These are phyloP conservation scores for Tetramorium simillimum DNA, from an alignment of 1,140 invertebrate species.

Conservation along the genomic window DNA sequence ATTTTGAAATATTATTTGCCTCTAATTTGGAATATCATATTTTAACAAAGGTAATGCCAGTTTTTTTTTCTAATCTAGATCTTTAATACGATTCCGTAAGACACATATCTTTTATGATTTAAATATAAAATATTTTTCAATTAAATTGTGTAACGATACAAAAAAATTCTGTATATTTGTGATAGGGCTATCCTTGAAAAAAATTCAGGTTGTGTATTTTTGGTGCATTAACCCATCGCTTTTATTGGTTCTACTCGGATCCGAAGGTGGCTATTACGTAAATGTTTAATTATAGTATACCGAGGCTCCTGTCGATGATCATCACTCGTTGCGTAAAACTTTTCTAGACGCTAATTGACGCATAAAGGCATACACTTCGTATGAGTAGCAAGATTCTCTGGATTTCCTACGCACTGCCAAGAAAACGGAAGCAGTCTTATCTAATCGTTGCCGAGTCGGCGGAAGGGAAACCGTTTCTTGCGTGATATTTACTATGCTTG, in stretches of 20 bases:
- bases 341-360: slow-evolving; percentile 33
- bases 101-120: not conserved
- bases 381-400: not conserved
- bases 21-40: not conserved
- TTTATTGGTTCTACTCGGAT: slow-evolving; percentile 14
- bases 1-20: not conserved
- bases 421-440: slow-evolving; percentile 55
- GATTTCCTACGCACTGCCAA: slow-evolving; percentile 29
- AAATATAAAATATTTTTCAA: slow-evolving; percentile 11
- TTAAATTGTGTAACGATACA: not conserved
- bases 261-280: slow-evolving; percentile 37
- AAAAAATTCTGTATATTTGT: not conserved
- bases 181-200: not conserved
- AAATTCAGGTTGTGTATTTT: slow-evolving; percentile 26
- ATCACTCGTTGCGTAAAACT: slow-evolving; percentile 45
- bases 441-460: slow-evolving; percentile 44
- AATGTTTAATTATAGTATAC: slow-evolving; percentile 53
- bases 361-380: slow-evolving; percentile 22
- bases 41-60: not conserved
- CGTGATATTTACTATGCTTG: slow-evolving; percentile 27
- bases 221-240: not conserved
- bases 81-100: not conserved
- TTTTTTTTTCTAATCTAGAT: not conserved
- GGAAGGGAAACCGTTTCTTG: slow-evolving; percentile 44
- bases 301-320: slow-evolving; percentile 20